phyloP scores from a whole-genome alignment of 2,888 invertebrate genomes.

The Dryobotodes eremita region DNA sequence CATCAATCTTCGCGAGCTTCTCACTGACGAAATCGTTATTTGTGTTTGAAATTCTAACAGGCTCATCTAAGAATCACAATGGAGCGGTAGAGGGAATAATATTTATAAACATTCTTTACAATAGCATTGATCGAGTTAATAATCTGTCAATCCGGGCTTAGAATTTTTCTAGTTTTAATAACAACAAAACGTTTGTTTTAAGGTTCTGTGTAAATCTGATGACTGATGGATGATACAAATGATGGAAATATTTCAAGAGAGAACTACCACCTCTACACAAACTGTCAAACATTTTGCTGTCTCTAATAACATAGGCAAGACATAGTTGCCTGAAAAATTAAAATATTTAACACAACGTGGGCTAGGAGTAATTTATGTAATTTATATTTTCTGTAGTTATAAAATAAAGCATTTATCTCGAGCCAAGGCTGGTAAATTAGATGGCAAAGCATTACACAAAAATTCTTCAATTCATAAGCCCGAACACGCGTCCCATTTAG shows the following conservation, averaged over 20 bases:
- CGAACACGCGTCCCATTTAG: constrained; percentile 73
- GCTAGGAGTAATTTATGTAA: not conserved
- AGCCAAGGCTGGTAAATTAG: constrained; percentile 6
- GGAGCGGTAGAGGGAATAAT: not conserved
- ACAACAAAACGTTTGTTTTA: not conserved
- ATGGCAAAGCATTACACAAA: constrained; percentile 23
- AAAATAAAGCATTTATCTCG: not conserved
- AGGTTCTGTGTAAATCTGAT: not conserved
- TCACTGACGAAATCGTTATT: constrained; percentile 21
- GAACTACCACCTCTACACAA: not conserved
- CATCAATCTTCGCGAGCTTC: not conserved
- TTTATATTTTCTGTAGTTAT: not conserved
- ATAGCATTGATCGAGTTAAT: not conserved
- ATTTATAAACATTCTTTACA: constrained; percentile 3
- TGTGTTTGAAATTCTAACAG: constrained; percentile 10
- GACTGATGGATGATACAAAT: not conserved
- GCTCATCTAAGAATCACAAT: constrained; percentile 8
- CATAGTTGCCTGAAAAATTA: not conserved
- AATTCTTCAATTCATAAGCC: constrained; percentile 47
- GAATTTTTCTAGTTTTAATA: not conserved
- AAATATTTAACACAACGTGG: not conserved
- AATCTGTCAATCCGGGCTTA: not conserved
- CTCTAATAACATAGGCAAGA: not conserved
- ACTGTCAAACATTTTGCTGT: not conserved
- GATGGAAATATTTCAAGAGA: constrained; percentile 2